Percentiles rank a stretch among this genome's conserved stretches.
Evolutionary conservation across 53 echinoderm and acorn worm species (phyloP).

Genomic region (Actinopyga echinites): DNA sequence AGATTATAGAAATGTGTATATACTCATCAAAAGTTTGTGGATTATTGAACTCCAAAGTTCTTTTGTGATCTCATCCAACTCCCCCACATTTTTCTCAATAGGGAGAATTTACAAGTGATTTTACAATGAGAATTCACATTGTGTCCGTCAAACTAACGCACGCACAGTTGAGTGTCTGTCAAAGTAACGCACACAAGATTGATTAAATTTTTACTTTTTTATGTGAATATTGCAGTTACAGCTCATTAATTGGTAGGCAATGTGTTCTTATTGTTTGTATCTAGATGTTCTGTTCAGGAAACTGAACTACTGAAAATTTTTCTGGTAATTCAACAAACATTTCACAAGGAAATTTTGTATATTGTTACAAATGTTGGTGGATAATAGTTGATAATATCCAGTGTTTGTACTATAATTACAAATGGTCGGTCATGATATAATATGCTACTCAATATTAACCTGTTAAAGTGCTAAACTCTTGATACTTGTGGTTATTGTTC

Average conservation of each 20-base stretch:
- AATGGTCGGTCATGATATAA: background rate
- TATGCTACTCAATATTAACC: too few species aligned
- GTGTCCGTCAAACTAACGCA: background rate
- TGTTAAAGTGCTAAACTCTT: too few species aligned
- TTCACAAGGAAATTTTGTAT: background rate
- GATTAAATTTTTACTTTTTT: background rate
- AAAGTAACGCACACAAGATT: background rate
- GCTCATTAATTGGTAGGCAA: background rate
- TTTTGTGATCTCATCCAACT: too few species aligned
- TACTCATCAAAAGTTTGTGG: too few species aligned
- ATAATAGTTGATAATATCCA: background rate
- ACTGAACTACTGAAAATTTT: background rate
- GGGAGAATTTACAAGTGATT: too few species aligned
- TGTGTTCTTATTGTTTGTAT: background rate
- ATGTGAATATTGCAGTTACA: background rate
- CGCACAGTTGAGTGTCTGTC: background rate
- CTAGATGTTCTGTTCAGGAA: background rate
- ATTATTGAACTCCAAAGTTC: too few species aligned
- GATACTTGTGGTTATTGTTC: too few species aligned
- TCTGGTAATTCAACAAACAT: background rate
- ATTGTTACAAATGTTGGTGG: background rate
- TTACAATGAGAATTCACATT: background rate
- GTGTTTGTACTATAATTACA: background rate
- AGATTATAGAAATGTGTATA: too few species aligned
- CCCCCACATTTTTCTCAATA: too few species aligned